phyloP scores from a whole-genome alignment of 2,113 vertebrate species.

The Scophthalmus maximus region DNA sequence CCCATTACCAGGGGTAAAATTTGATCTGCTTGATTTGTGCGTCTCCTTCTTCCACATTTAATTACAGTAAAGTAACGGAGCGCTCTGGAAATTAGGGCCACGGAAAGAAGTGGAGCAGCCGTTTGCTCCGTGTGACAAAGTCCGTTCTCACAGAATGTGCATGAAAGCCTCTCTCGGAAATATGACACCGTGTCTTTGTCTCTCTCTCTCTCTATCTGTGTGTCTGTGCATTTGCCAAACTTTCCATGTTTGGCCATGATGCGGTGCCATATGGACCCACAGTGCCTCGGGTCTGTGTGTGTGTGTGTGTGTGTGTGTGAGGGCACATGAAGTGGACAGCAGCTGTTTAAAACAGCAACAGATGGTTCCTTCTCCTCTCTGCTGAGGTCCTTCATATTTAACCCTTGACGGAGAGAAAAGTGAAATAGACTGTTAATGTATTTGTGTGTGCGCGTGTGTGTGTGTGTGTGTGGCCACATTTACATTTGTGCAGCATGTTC shows the following conservation, averaged over 20 bases:
- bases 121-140: slow-evolving; percentile 7
- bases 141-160: slow-evolving; percentile 21
- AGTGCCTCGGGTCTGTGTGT: slow-evolving; percentile 26
- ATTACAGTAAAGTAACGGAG: slow-evolving; percentile 43
- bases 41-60: slow-evolving; percentile 32
- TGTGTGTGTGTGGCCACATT: too few species aligned
- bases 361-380: slow-evolving; percentile 51
- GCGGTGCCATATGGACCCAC: slow-evolving; percentile 42
- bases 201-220: too few species aligned
- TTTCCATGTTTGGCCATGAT: slow-evolving; percentile 37
- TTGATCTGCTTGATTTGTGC: not conserved
- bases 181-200: not conserved
- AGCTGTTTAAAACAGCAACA: slow-evolving; percentile 54
- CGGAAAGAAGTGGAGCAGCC: slow-evolving; percentile 33
- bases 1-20: not conserved
- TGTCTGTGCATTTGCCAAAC: slow-evolving; percentile 18
- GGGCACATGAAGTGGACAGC: slow-evolving; percentile 16
- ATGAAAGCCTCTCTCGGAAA: slow-evolving; percentile 1
- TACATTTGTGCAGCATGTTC: too few species aligned
- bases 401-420: not conserved
- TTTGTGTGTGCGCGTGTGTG: too few species aligned
- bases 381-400: slow-evolving; percentile 13
- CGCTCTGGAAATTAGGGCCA: slow-evolving; percentile 22
- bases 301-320: slow-evolving; percentile 16
- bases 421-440: not conserved